Percentiles rank a stretch among this genome's conserved stretches.
These are phyloP conservation scores for Phylloscopus whistleri DNA, from an alignment of 2,113 vertebrate genomes.

Conservation along the genomic window DNA sequence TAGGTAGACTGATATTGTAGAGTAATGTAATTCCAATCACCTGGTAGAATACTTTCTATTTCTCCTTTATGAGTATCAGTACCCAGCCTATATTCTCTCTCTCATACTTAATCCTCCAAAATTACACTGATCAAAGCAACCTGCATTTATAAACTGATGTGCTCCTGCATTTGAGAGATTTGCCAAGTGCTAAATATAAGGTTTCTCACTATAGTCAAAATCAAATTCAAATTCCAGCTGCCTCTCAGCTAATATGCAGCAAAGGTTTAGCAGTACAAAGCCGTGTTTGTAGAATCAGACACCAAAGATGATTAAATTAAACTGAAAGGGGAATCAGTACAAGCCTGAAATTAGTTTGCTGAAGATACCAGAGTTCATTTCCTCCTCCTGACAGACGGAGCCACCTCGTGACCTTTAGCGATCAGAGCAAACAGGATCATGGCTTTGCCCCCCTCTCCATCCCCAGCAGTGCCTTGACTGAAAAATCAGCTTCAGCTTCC, in stretches of 20 bases:
- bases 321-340: neutral
- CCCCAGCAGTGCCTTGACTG: neutral
- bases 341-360: slow-evolving; percentile 29
- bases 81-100: neutral
- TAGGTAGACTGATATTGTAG: neutral
- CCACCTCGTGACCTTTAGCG: neutral
- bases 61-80: neutral
- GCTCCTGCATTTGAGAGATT: slow-evolving; percentile 16
- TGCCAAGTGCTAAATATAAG: slow-evolving; percentile 30
- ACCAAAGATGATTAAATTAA: slow-evolving; percentile 31
- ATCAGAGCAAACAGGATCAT: neutral
- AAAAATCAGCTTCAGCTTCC: neutral
- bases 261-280: slow-evolving; percentile 32
- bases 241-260: slow-evolving; percentile 17
- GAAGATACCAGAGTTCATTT: neutral
- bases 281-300: neutral
- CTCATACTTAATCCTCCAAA: neutral
- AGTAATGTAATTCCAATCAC: neutral
- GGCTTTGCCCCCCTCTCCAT: neutral
- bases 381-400: neutral
- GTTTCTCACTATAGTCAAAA: neutral
- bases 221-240: slow-evolving; percentile 47
- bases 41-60: neutral
- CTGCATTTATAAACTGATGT: slow-evolving; percentile 21
- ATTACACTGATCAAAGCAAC: slow-evolving; percentile 39